Evolutionary conservation across 2,888 invertebrate genomes (phyloP).

Genomic region (Blera fallax): DNA sequence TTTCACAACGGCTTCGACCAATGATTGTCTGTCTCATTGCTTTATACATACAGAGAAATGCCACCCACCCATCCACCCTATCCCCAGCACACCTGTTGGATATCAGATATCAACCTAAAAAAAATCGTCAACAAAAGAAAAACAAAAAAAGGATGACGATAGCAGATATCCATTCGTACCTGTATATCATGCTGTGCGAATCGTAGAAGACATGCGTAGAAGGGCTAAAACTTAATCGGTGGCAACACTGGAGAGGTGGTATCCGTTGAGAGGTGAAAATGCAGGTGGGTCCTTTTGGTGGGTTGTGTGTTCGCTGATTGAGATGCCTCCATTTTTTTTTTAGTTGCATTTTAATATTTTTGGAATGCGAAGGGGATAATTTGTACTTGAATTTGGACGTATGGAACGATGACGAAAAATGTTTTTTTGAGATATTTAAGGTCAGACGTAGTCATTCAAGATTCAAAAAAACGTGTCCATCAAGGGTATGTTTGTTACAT

Average conservation of each 20-base stretch:
- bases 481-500: too few relatives aligned
- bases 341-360: not conserved
- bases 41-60: not conserved
- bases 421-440: too few relatives aligned
- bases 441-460: too few relatives aligned
- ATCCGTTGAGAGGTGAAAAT: slow-evolving; percentile 25
- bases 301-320: not conserved
- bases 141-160: slow-evolving; percentile 27
- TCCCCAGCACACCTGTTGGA: slow-evolving; percentile 56
- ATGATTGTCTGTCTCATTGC: slow-evolving; percentile 29
- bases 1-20: slow-evolving; percentile 23
- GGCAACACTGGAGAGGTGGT: slow-evolving; percentile 55
- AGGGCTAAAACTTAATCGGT: not conserved
- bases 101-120: slow-evolving; percentile 31
- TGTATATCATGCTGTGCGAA: slow-evolving; percentile 15
- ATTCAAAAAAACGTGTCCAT: too few relatives aligned
- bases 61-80: not conserved
- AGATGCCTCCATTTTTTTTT: not conserved
- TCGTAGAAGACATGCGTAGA: slow-evolving; percentile 61
- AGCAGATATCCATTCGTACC: slow-evolving; percentile 21
- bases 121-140: slow-evolving; percentile 33
- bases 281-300: not conserved
- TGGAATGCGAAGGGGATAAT: not conserved
- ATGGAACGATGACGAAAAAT: too few relatives aligned
- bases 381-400: too few relatives aligned